Percentiles rank a stretch among this genome's conserved stretches.
Conservation (phyloP, 1,140 invertebrate genomes). For the Aphelenchoides fujianensis region DNA sequence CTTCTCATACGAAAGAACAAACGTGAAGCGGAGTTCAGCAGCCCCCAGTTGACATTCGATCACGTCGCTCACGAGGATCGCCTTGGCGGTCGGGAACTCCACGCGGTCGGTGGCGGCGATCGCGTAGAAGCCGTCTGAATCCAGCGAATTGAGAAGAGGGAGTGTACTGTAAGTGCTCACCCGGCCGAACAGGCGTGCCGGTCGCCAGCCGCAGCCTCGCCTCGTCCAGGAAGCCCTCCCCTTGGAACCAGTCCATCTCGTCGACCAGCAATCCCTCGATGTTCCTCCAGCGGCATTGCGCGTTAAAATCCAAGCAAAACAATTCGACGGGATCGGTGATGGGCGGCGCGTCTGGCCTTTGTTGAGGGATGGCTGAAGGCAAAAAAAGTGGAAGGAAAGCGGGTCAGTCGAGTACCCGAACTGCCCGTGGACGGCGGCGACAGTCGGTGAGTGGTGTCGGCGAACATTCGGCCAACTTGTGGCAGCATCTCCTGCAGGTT, state of each 20-base stretch:
- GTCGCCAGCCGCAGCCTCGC: constrained; percentile 51
- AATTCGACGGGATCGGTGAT: constrained; percentile 40
- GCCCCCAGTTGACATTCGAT: constrained; percentile 56
- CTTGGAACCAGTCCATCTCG: constrained; percentile 61
- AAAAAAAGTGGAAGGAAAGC: too few relatives aligned
- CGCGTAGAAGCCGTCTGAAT: constrained; percentile 54
- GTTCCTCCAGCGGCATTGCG: constrained; percentile 57
- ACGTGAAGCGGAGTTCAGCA: constrained; percentile 55
- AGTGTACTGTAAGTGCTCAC: too few relatives aligned
- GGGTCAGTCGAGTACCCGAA: too few relatives aligned
- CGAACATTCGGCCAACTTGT: background rate
- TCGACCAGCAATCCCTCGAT: constrained; percentile 59
- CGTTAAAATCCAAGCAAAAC: constrained; percentile 56
- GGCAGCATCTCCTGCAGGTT: constrained; percentile 12
- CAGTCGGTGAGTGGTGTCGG: background rate
- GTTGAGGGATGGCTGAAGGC: background rate
- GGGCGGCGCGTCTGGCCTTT: background rate
- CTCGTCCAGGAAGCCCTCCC: constrained; percentile 51
- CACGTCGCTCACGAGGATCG: constrained; percentile 57
- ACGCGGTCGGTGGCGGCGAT: constrained; percentile 54
- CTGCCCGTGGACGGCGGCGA: background rate
- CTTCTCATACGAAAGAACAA: constrained; percentile 20
- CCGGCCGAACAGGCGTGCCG: constrained; percentile 53
- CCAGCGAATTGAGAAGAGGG: too few relatives aligned
- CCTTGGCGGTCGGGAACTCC: constrained; percentile 51